Evolutionary conservation across 1,140 invertebrate species (phyloP).

Genomic region (Propsilocerus akamusi): DNA sequence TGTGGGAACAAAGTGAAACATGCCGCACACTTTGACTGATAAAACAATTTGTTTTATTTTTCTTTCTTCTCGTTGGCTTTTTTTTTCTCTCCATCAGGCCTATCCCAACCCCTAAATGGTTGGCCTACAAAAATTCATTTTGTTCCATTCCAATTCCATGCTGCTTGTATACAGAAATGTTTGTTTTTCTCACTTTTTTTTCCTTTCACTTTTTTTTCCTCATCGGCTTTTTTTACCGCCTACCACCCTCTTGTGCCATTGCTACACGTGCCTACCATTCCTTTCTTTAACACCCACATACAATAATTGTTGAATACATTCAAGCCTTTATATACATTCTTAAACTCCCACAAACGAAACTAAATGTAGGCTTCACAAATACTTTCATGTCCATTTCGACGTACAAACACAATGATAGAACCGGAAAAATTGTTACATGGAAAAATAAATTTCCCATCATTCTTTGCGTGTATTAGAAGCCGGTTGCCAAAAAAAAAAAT

Average conservation of each 20-base stretch:
- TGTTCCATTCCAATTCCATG: too few relatives aligned
- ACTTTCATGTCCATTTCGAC: too few relatives aligned
- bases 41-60: too few relatives aligned
- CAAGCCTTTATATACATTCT: background rate
- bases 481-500: too few relatives aligned
- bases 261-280: background rate
- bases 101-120: constrained; percentile 1
- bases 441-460: too few relatives aligned
- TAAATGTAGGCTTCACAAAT: background rate
- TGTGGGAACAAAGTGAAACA: too few relatives aligned
- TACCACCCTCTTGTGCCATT: background rate
- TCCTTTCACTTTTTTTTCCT: background rate
- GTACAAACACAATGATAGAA: too few relatives aligned
- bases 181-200: background rate
- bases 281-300: background rate
- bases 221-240: background rate
- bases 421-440: too few relatives aligned
- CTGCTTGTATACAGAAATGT: background rate
- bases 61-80: too few relatives aligned
- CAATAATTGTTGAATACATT: background rate
- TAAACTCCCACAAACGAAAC: background rate
- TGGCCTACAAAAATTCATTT: too few relatives aligned
- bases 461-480: background rate
- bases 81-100: background rate
- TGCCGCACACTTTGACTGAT: too few relatives aligned